Base-by-base conservation (phyloP, 2,888 invertebrate genomes). In the Bibio marci region DNA sequence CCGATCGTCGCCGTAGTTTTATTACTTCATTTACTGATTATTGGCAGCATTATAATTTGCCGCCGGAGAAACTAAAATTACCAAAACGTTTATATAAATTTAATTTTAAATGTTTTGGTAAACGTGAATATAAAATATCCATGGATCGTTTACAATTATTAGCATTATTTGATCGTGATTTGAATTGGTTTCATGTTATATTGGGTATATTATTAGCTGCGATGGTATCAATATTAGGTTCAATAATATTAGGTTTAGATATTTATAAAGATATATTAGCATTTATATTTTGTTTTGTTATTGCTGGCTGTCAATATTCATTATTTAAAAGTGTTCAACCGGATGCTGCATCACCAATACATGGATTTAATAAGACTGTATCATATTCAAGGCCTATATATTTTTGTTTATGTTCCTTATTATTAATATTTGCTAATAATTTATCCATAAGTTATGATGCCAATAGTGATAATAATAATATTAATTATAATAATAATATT, bases 241-340 rank as follows among this genome's bases (percentile, higher is more conserved):
- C 88, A 0, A 66, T 78, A 44, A 73, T 94, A 25, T 66, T 95
- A 7, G 80, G 81, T 53, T 69, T 79, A 34, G 80, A 81, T 36
- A 83, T 91, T 58, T 97, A 90, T 64, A 76, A 77, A 50, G 97
- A 98, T 58, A 73, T 95, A 39, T 82, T 80, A 51, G 86, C 94
- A 13, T 87, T 97, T 58, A 69, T 92, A 54, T 91, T 98, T 61
- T 95, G 95, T 64, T 85, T 94, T 50, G 87, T 95, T n/a, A 90
- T 95, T 50, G 97, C 97, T 1, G 83, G 92, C 13, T 91, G 94
- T 53, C 98, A 98, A 61, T 99, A 97, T 62, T 94, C 92, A 0
- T 65, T 97, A 47, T 64, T 95, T 46, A 97, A 95, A 65, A 94
- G 94, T 48, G 98, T 98, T 2, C 98, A 98, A 55, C 98, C 98